phyloP scores from a whole-genome alignment of 2,113 vertebrate species.

The Salminus brasiliensis region DNA sequence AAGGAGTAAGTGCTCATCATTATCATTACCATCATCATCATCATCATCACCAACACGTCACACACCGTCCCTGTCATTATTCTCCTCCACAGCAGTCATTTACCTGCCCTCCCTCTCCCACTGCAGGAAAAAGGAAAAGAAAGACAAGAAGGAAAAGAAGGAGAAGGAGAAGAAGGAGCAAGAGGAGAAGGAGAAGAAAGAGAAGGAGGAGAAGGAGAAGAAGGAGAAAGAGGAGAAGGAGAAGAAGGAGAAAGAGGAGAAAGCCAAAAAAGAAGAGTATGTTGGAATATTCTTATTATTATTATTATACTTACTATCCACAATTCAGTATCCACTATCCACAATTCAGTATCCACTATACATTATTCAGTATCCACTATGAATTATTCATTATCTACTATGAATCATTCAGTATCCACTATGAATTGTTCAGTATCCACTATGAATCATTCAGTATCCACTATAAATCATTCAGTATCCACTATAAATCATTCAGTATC shows the following conservation, averaged over 20 bases:
- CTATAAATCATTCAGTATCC: background rate
- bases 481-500: background rate
- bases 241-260: slow-evolving; percentile 68
- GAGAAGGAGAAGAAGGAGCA: slow-evolving; percentile 77
- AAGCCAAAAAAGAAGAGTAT: slow-evolving; percentile 78
- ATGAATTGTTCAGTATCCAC: too few relatives aligned
- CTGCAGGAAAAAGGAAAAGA: slow-evolving; percentile 76
- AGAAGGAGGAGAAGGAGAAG: slow-evolving; percentile 65
- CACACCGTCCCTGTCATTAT: background rate
- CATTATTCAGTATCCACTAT: background rate
- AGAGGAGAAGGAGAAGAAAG: slow-evolving; percentile 67
- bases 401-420: background rate
- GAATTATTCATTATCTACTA: background rate
- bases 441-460: too few relatives aligned
- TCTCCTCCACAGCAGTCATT: background rate
- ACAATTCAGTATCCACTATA: too few relatives aligned
- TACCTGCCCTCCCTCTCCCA: background rate
- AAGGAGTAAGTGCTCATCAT: slow-evolving; percentile 52
- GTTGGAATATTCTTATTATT: slow-evolving; percentile 65
- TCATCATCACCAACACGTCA: background rate
- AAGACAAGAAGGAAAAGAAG: slow-evolving; percentile 80
- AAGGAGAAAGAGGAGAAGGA: slow-evolving; percentile 73
- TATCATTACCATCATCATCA: background rate
- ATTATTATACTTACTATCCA: background rate
- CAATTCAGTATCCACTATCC: background rate